A percentile compares a stretch with the other conserved stretches of the same genome.
These are phyloP conservation scores for Neopelma chrysocephalum DNA, from an alignment of 2,797 vertebrate species.

Conservation along the genomic window DNA sequence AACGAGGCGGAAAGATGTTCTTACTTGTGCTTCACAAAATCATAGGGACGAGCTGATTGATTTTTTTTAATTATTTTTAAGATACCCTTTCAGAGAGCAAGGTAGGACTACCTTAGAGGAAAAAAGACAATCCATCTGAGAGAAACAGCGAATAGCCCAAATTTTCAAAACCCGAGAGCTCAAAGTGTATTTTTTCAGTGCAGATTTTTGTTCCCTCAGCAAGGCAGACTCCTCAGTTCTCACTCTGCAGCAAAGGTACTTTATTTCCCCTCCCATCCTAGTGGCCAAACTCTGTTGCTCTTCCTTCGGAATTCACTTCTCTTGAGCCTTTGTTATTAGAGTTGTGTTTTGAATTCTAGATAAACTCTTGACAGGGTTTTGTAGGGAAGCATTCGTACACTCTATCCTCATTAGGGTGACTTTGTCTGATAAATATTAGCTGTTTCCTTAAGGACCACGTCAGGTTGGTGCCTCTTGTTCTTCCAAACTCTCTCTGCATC, in stretches of 20 bases:
- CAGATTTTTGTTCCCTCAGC: neutral
- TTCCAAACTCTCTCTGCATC: neutral
- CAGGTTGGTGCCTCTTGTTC: neutral
- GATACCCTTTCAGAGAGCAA: neutral
- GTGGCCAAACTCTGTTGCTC: neutral
- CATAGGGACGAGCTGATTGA: neutral
- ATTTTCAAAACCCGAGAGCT: neutral
- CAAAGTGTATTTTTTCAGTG: neutral
- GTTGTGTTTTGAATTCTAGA: neutral
- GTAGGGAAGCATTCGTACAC: neutral
- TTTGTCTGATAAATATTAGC: neutral
- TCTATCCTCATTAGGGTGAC: neutral
- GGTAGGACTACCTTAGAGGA: neutral
- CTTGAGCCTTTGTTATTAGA: neutral
- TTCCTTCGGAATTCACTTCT: neutral
- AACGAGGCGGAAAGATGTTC: neutral
- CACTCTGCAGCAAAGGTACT: rapidly evolving
- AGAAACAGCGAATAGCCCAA: neutral
- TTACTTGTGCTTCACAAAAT: neutral
- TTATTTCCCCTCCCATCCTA: neutral
- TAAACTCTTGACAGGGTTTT: neutral
- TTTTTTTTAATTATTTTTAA: neutral
- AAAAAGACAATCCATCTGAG: neutral
- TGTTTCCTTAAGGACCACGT: neutral
- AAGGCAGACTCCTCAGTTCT: neutral